phyloP scores from a whole-genome alignment of 2,888 invertebrate species.

The Eustalomyia histrio region DNA sequence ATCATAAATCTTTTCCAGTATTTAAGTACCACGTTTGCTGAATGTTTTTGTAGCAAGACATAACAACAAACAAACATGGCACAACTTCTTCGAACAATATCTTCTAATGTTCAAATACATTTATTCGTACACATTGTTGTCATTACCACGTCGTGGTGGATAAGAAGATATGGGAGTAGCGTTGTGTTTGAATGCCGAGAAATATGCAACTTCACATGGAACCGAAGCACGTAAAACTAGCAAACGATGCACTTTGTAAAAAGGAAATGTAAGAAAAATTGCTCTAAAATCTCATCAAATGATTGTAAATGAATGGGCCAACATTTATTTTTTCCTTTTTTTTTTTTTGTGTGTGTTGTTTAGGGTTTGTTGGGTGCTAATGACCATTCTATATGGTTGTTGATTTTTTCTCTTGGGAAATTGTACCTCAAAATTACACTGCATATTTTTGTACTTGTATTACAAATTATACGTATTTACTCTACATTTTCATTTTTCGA shows the following conservation, averaged over 20 bases:
- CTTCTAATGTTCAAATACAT: slow-evolving; percentile 29
- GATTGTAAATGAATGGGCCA: slow-evolving; percentile 63
- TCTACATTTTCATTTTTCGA: not conserved
- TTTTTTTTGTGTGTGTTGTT: slow-evolving; percentile 21
- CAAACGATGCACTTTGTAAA: slow-evolving; percentile 63
- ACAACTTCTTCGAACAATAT: slow-evolving; percentile 19
- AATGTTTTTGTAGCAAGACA: slow-evolving; percentile 41
- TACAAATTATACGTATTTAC: not conserved
- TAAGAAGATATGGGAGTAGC: slow-evolving; percentile 6
- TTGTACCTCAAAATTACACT: not conserved
- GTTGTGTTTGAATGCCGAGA: slow-evolving; percentile 10
- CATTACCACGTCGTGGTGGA: slow-evolving; percentile 39
- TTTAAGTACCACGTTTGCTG: slow-evolving; percentile 39
- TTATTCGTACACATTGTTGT: slow-evolving; percentile 40
- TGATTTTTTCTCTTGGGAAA: slow-evolving; percentile 23
- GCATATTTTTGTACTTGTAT: not conserved
- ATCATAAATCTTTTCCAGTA: slow-evolving; percentile 62
- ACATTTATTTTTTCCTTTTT: slow-evolving; percentile 13
- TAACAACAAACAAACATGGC: slow-evolving; percentile 40
- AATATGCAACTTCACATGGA: slow-evolving; percentile 37
- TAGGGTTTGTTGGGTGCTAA: slow-evolving; percentile 62
- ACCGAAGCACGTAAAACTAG: slow-evolving; percentile 59
- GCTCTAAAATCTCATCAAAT: slow-evolving; percentile 63
- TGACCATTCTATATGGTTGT: slow-evolving; percentile 57
- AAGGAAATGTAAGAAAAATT: slow-evolving; percentile 65